Conservation (phyloP, 2,888 invertebrate species). For the Polydrusus tereticollis region DNA sequence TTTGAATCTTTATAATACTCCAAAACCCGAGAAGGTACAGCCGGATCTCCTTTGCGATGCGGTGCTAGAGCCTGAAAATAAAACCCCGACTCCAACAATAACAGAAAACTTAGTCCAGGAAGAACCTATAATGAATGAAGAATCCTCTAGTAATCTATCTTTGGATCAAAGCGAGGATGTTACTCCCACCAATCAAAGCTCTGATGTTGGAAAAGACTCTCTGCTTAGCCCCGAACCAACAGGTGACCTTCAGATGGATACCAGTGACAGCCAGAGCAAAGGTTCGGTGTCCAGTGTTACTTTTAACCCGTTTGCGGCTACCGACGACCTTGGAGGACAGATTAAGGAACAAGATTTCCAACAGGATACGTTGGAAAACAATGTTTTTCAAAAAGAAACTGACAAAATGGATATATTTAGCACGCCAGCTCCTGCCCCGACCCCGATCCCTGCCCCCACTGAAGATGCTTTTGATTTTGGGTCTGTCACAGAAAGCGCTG, state of each 20-base stretch:
- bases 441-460: slow-evolving; percentile 36
- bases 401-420: slow-evolving; percentile 51
- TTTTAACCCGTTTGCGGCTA: slow-evolving; percentile 68
- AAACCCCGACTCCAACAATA: slow-evolving; percentile 32
- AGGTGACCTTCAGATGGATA: slow-evolving; percentile 65
- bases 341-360: slow-evolving; percentile 53
- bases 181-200: slow-evolving; percentile 36
- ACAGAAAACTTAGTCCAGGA: slow-evolving; percentile 53
- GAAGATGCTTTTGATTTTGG: slow-evolving; percentile 52
- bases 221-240: slow-evolving; percentile 59
- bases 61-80: slow-evolving; percentile 48
- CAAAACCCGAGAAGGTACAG: slow-evolving; percentile 52
- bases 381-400: slow-evolving; percentile 47
- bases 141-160: not conserved
- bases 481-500: not conserved
- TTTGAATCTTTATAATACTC: slow-evolving; percentile 64
- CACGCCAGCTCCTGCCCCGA: slow-evolving; percentile 49
- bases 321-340: slow-evolving; percentile 58
- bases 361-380: slow-evolving; percentile 50
- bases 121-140: slow-evolving; percentile 33
- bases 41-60: slow-evolving; percentile 55
- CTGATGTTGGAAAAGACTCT: slow-evolving; percentile 36
- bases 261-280: slow-evolving; percentile 66
- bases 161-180: slow-evolving; percentile 52
- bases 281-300: slow-evolving; percentile 65